Percentiles rank a stretch among this genome's conserved stretches.
phyloP scores from a whole-genome alignment of 2,113 vertebrate genomes.

The Callionymus lyra region DNA sequence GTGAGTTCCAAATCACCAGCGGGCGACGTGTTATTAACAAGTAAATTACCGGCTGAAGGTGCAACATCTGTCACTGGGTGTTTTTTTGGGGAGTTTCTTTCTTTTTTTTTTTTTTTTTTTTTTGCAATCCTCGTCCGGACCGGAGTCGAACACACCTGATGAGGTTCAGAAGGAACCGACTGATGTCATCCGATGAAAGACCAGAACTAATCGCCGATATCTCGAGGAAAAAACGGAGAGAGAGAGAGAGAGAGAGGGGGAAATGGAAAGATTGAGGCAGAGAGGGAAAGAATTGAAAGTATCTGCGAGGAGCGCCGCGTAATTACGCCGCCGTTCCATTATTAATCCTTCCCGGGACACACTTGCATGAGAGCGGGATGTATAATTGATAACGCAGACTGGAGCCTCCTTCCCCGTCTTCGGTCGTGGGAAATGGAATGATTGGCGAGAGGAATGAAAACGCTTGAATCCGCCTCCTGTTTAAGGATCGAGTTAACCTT shows the following conservation, averaged over 20 bases:
- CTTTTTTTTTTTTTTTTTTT: no score
- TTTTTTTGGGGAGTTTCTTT: no score
- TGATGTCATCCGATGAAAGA: slow-evolving; percentile 1
- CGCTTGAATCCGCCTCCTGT: slow-evolving; percentile 4
- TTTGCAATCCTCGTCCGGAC: no score
- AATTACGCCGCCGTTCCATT: slow-evolving; percentile 57
- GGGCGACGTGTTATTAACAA: no score
- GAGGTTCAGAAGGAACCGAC: no score
- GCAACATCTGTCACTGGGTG: no score
- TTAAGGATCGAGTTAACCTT: slow-evolving; percentile 1
- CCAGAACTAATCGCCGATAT: slow-evolving; percentile 7
- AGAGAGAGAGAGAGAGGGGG: slow-evolving; percentile 11
- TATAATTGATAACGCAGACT: slow-evolving; percentile 53
- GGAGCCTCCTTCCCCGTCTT: slow-evolving; percentile 35
- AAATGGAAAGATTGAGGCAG: neutral
- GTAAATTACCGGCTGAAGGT: no score
- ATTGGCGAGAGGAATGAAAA: no score
- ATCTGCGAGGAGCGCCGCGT: slow-evolving; percentile 43
- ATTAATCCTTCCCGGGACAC: slow-evolving; percentile 45
- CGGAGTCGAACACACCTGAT: no score
- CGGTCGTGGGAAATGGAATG: neutral
- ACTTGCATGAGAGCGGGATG: slow-evolving; percentile 52
- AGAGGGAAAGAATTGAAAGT: slow-evolving; percentile 34
- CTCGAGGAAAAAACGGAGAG: slow-evolving; percentile 5
- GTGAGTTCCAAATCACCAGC: no score